Conservation (phyloP, 2,797 vertebrate genomes). For the Delichon dasypus region DNA sequence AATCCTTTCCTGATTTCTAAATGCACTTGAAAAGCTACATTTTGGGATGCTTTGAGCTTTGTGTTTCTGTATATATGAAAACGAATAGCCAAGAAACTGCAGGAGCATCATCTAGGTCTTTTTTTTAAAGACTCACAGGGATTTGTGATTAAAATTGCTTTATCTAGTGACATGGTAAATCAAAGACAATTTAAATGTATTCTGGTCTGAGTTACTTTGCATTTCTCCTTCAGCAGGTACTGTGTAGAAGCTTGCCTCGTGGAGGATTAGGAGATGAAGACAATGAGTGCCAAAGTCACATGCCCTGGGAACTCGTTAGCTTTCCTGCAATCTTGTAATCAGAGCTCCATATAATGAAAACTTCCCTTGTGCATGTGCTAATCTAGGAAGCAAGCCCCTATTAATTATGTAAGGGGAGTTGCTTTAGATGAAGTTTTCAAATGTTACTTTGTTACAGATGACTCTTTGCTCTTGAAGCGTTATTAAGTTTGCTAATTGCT, state of each 20-base stretch:
- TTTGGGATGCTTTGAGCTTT: neutral
- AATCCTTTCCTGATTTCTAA: neutral
- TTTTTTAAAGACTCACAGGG: neutral
- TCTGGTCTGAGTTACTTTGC: conserved; percentile 33
- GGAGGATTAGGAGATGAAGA: neutral
- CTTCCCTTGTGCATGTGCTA: neutral
- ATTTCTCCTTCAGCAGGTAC: conserved; percentile 43
- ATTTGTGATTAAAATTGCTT: neutral
- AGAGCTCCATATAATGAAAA: conserved; percentile 4
- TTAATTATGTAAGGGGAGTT: conserved; percentile 13
- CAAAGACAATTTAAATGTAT: neutral
- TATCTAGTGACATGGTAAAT: conserved; percentile 33
- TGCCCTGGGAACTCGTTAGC: conserved; percentile 10
- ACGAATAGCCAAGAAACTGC: neutral
- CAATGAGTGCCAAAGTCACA: conserved; percentile 19
- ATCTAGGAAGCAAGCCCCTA: neutral
- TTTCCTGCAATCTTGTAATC: conserved; percentile 43
- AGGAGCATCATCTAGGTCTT: neutral
- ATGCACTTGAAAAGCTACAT: neutral
- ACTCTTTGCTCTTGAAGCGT: conserved; percentile 24
- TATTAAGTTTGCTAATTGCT: neutral
- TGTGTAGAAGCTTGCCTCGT: neutral
- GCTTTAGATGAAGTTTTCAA: neutral
- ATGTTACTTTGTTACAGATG: neutral
- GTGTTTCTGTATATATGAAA: neutral